phyloP scores from a whole-genome alignment of 2,888 invertebrate species.

The Seira sanloemensis region DNA sequence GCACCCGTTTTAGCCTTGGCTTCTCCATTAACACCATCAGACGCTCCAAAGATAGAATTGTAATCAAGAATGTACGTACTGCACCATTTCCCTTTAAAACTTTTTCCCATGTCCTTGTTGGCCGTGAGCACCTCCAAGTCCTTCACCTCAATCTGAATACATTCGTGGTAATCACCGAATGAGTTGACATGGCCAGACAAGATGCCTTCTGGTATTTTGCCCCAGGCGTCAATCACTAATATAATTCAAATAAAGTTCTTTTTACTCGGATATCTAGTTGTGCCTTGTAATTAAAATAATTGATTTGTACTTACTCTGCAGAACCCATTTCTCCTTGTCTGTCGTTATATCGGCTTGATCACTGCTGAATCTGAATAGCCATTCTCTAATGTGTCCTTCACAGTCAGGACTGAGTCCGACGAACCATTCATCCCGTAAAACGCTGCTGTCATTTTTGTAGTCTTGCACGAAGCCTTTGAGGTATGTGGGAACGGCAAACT shows the following conservation, averaged over 20 bases:
- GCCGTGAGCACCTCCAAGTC: slow-evolving; percentile 5
- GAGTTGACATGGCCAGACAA: slow-evolving; percentile 76
- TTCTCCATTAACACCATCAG: neutral
- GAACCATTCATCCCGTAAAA: too few relatives aligned
- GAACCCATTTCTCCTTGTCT: slow-evolving; percentile 51
- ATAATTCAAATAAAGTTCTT: neutral
- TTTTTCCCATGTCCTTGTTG: neutral
- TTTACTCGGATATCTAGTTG: neutral
- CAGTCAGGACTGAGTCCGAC: too few relatives aligned
- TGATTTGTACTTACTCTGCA: slow-evolving; percentile 51
- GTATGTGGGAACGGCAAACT: too few relatives aligned
- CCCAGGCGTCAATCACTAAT: slow-evolving; percentile 78
- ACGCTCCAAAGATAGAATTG: neutral
- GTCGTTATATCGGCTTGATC: too few relatives aligned
- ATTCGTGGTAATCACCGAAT: slow-evolving; percentile 77
- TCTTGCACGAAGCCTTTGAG: too few relatives aligned
- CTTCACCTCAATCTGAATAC: slow-evolving; percentile 69
- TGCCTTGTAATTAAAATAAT: neutral
- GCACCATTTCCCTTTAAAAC: slow-evolving; percentile 66
- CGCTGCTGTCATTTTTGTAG: too few relatives aligned
- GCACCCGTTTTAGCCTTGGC: neutral
- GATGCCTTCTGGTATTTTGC: slow-evolving; percentile 77
- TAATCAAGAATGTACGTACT: slow-evolving; percentile 45
- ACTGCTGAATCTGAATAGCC: too few relatives aligned
- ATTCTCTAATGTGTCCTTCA: too few relatives aligned